Evolutionary conservation across 1,140 invertebrate species (phyloP).

Genomic region (Agraylea sexmaculata): DNA sequence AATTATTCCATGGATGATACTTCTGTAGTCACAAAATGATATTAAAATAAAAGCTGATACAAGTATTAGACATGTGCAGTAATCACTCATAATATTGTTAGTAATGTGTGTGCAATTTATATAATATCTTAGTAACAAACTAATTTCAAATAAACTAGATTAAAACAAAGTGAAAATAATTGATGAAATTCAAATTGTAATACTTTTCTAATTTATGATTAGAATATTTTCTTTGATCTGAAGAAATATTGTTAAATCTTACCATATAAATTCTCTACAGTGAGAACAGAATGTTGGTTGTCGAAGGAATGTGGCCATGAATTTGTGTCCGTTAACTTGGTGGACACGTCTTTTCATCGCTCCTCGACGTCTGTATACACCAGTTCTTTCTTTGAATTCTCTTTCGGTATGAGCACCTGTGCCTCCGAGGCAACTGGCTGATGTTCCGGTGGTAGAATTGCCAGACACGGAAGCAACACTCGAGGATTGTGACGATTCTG

Average conservation of each 20-base stretch:
- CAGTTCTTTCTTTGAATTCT: slow-evolving; percentile 91
- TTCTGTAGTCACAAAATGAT: too few species aligned
- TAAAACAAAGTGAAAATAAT: background rate
- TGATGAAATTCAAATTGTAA: background rate
- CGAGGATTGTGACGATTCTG: slow-evolving; percentile 18
- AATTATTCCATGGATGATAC: too few species aligned
- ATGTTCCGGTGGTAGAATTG: slow-evolving; percentile 21
- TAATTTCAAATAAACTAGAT: background rate
- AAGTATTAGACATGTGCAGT: too few species aligned
- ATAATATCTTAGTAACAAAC: too few species aligned
- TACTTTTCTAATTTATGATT: background rate
- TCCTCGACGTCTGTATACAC: slow-evolving; percentile 82
- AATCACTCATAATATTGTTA: too few species aligned
- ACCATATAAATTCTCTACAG: slow-evolving; percentile 97
- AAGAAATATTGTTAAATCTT: slow-evolving; percentile 24
- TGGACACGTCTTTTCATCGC: slow-evolving; percentile 91
- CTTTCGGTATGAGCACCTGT: slow-evolving; percentile 37
- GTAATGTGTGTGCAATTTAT: too few species aligned
- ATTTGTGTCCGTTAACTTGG: slow-evolving; percentile 98
- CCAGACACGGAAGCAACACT: slow-evolving; percentile 15
- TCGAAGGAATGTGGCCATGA: slow-evolving; percentile 97
- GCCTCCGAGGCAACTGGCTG: slow-evolving; percentile 29
- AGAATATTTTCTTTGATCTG: background rate
- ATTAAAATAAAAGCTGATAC: too few species aligned
- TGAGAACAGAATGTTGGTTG: slow-evolving; percentile 99